Evolutionary conservation across 2,888 invertebrate species (phyloP).

Genomic region (Macaria notata): DNA sequence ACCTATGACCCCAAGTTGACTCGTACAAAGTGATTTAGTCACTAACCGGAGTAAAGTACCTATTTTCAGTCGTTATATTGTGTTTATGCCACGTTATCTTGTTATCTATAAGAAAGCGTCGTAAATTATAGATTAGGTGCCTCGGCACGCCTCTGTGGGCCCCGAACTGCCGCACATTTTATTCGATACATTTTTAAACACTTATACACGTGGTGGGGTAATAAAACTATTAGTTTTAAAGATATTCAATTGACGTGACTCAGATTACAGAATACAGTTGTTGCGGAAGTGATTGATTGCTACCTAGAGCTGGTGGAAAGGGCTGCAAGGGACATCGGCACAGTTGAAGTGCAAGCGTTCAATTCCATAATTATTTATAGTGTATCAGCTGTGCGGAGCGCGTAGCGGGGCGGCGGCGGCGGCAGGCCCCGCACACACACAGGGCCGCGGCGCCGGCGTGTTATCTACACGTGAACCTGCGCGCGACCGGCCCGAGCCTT

Average conservation of each 20-base stretch:
- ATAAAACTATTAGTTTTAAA: too few species aligned
- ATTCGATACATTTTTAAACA: too few species aligned
- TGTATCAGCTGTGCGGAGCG: conserved; percentile 68
- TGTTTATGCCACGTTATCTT: conserved; percentile 1
- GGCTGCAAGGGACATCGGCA: conserved; percentile 20
- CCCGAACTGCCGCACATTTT: too few species aligned
- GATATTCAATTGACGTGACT: too few species aligned
- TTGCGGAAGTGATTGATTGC: too few species aligned
- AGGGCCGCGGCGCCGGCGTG: conserved; percentile 31
- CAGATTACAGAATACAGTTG: too few species aligned
- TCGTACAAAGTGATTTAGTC: conserved; percentile 1
- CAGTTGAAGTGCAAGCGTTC: conserved; percentile 60
- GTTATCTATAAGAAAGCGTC: conserved; percentile 12
- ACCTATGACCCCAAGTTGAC: conserved; percentile 10
- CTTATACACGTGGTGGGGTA: too few species aligned
- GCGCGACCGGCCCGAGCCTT: conserved; percentile 54
- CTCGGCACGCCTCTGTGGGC: neutral
- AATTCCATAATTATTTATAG: conserved; percentile 78
- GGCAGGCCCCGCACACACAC: conserved; percentile 7
- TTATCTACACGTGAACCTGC: conserved; percentile 53
- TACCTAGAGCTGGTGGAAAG: too few species aligned
- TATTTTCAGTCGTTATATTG: neutral
- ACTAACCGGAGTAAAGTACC: conserved; percentile 1
- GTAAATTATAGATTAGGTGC: conserved; percentile 19
- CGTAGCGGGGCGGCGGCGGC: conserved; percentile 29